phyloP scores from a whole-genome alignment of 2,888 invertebrate species.

The Agrochola lychnidis region DNA sequence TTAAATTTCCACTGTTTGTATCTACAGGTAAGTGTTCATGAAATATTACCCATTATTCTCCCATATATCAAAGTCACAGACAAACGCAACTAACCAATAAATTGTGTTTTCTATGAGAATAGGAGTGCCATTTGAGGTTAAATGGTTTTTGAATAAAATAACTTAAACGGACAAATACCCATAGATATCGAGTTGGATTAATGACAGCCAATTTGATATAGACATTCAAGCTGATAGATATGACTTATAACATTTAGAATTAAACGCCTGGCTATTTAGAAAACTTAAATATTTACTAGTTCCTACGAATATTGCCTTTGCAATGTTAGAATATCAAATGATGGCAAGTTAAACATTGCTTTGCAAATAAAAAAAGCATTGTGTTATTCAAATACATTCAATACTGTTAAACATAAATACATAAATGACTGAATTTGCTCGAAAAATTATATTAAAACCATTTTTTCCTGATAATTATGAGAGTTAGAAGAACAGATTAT shows the following conservation, averaged over 20 bases:
- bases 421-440: neutral
- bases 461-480: neutral
- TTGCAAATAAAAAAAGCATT: neutral
- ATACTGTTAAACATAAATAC: neutral
- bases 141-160: constrained; percentile 54
- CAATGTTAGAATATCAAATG: neutral
- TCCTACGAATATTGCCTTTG: constrained; percentile 10
- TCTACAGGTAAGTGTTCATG: constrained; percentile 25
- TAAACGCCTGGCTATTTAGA: constrained; percentile 28
- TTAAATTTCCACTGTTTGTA: constrained; percentile 1
- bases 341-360: neutral
- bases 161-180: constrained; percentile 36
- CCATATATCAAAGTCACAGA: constrained; percentile 44
- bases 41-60: constrained; percentile 52
- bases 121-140: constrained; percentile 45
- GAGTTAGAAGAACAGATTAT: neutral
- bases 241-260: constrained; percentile 39
- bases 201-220: constrained; percentile 53
- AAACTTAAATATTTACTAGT: constrained; percentile 18
- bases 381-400: neutral
- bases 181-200: constrained; percentile 41
- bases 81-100: constrained; percentile 57
- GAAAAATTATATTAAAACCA: neutral
- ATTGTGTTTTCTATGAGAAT: constrained; percentile 53
- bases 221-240: constrained; percentile 49